phyloP scores from a whole-genome alignment of 2,113 vertebrate species.

The Salvelinus sp. region DNA sequence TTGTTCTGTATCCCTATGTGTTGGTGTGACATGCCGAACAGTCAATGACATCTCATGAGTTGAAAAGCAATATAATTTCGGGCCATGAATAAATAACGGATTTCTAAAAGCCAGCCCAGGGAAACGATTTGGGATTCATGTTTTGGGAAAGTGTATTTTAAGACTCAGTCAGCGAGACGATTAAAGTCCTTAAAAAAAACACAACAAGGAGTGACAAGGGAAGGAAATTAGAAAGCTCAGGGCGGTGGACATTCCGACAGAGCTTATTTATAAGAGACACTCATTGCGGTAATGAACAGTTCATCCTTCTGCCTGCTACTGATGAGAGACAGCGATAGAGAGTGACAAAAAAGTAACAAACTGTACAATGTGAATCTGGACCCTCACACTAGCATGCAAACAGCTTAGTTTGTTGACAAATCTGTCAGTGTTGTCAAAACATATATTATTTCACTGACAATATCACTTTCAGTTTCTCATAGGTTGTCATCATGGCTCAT shows the following conservation, averaged over 20 bases:
- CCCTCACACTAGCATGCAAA: background rate
- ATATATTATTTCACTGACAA: no score
- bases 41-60: background rate
- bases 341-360: background rate
- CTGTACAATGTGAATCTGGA: background rate
- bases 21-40: background rate
- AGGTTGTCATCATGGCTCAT: no score
- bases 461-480: no score
- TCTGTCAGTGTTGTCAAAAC: background rate
- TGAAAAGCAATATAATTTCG: background rate
- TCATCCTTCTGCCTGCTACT: background rate
- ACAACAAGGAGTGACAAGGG: conserved; percentile 1
- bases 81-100: background rate
- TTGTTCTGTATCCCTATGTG: background rate
- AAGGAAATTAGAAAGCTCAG: conserved; percentile 6
- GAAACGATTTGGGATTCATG: background rate
- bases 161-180: conserved; percentile 6
- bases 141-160: conserved; percentile 6
- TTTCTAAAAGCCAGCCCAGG: background rate
- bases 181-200: background rate
- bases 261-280: conserved; percentile 10
- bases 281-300: conserved; percentile 6
- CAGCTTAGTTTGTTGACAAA: background rate
- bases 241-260: background rate
- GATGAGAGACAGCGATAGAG: background rate